These are phyloP conservation scores for Drosophila biarmipes DNA, from an alignment of 1,140 invertebrate species.

Conservation along the genomic window DNA sequence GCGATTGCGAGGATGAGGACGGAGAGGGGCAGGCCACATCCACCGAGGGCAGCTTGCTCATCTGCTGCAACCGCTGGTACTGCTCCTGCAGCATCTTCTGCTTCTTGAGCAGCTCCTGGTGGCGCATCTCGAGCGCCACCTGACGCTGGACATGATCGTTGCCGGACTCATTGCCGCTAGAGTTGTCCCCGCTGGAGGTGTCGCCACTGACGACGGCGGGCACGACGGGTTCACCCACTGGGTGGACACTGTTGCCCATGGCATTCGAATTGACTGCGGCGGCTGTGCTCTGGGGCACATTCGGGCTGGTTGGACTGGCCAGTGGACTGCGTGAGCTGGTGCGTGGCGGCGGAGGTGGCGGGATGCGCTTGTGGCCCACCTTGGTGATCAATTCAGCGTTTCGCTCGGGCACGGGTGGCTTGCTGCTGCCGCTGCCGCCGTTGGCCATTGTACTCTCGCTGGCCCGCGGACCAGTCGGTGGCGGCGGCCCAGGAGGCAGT, in stretches of 20 bases:
- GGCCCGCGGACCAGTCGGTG: conserved; percentile 7
- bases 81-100: conserved; percentile 95
- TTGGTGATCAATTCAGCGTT: conserved; percentile 89
- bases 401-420: conserved; percentile 91
- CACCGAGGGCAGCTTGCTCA: conserved; percentile 90
- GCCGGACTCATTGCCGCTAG: conserved; percentile 88
- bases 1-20: neutral
- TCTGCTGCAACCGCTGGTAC: conserved; percentile 93
- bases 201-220: conserved; percentile 23
- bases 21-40: conserved; percentile 85
- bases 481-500: conserved; percentile 84
- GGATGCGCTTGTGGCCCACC: conserved; percentile 89
- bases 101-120: conserved; percentile 93
- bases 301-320: conserved; percentile 90
- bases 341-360: conserved; percentile 93
- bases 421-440: conserved; percentile 81
- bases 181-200: conserved; percentile 75
- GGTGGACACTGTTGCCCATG: conserved; percentile 1
- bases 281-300: conserved; percentile 85
- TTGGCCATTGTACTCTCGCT: conserved; percentile 7
- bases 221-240: neutral
- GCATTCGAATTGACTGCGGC: conserved; percentile 20
- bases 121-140: conserved; percentile 91
- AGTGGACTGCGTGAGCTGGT: conserved; percentile 92
- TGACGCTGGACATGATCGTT: conserved; percentile 88